A percentile compares a stretch with the other conserved stretches of the same genome.
These are phyloP conservation scores for Balaeniceps rex DNA, from an alignment of 2,113 vertebrate genomes.

Conservation along the genomic window DNA sequence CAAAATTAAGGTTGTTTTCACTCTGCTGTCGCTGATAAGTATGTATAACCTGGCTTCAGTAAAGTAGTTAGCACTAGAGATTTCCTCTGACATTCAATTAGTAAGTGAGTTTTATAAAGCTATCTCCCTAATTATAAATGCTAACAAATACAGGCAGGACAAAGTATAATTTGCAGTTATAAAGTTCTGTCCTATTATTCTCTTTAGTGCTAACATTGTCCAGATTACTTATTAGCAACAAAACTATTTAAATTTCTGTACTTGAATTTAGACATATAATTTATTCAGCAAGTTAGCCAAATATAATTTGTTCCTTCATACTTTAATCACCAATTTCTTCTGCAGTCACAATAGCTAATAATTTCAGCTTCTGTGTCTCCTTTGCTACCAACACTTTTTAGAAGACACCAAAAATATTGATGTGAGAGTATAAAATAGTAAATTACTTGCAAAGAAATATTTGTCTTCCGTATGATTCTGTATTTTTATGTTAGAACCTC, in stretches of 20 bases:
- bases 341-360: background rate
- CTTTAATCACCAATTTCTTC: background rate
- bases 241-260: background rate
- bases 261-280: background rate
- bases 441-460: background rate
- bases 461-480: background rate
- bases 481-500: background rate
- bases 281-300: background rate
- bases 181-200: background rate
- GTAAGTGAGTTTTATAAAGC: background rate
- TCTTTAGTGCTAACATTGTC: background rate
- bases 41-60: background rate
- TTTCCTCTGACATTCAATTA: background rate
- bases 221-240: background rate
- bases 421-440: background rate
- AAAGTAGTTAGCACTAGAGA: background rate
- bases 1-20: background rate
- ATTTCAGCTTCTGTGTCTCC: background rate
- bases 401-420: background rate
- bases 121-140: background rate
- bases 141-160: background rate
- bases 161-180: background rate
- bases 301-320: background rate
- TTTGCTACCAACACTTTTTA: background rate
- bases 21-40: background rate